Conservation (phyloP, 2,888 invertebrate genomes). For the Bombylius major region DNA sequence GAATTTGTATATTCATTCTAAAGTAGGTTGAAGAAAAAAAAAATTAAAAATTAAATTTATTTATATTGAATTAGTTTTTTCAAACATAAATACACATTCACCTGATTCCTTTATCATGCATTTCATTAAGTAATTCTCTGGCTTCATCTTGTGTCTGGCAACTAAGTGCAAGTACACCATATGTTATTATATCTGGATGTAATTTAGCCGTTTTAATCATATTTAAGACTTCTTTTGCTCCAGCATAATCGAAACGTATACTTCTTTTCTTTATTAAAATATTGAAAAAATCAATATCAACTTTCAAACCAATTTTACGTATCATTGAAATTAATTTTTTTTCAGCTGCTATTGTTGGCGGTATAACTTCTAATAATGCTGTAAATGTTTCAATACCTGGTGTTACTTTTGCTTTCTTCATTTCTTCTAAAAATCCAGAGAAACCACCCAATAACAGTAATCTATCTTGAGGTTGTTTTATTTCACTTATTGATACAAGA, state of each 20-base stretch:
- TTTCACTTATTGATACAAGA: slow-evolving; percentile 45
- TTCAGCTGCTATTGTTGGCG: slow-evolving; percentile 54
- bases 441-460: slow-evolving; percentile 69
- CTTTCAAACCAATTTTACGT: slow-evolving; percentile 43
- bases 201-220: slow-evolving; percentile 45
- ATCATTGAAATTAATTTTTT: slow-evolving; percentile 51
- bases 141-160: slow-evolving; percentile 55
- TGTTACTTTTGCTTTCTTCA: slow-evolving; percentile 50
- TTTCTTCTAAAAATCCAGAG: slow-evolving; percentile 59
- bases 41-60: slow-evolving; percentile 2
- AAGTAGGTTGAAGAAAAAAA: slow-evolving; percentile 23
- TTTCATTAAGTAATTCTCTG: slow-evolving; percentile 50
- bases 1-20: slow-evolving; percentile 60
- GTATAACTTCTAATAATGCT: slow-evolving; percentile 58
- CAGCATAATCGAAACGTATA: slow-evolving; percentile 51
- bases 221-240: slow-evolving; percentile 50
- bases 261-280: slow-evolving; percentile 72
- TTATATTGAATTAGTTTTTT: neutral
- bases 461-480: slow-evolving; percentile 49
- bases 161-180: slow-evolving; percentile 70
- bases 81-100: slow-evolving; percentile 24
- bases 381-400: slow-evolving; percentile 73
- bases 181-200: slow-evolving; percentile 66
- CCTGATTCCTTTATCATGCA: slow-evolving; percentile 54
- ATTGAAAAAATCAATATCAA: slow-evolving; percentile 77